A percentile compares a stretch with the other conserved stretches of the same genome.
phyloP scores from a whole-genome alignment of 2,797 vertebrate species.

The Remorina albescens region DNA sequence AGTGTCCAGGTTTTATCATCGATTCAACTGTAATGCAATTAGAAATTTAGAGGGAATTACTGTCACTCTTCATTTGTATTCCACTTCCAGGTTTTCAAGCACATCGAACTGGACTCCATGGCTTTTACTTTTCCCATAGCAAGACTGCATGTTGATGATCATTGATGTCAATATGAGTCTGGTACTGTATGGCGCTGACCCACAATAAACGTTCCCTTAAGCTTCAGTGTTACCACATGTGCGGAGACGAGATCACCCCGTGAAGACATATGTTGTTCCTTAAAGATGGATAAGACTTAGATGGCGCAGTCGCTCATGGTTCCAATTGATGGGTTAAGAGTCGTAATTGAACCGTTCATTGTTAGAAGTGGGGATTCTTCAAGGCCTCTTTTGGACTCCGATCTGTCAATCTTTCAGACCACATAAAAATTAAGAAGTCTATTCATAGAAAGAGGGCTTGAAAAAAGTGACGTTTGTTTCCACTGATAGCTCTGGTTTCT shows the following conservation, averaged over 20 bases:
- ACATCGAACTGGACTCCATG: neutral
- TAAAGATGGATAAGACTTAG: constrained; percentile 39
- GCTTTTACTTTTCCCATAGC: neutral
- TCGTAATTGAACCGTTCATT: constrained; percentile 41
- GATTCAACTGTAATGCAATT: constrained; percentile 1
- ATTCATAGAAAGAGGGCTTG: constrained; percentile 35
- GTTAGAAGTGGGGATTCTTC: constrained; percentile 50
- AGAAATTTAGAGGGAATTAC: neutral
- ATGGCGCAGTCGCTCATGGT: constrained; percentile 61
- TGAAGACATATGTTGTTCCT: constrained; percentile 58
- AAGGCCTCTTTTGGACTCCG: constrained; percentile 42
- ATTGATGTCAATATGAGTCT: constrained; percentile 32
- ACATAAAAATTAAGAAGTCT: constrained; percentile 38
- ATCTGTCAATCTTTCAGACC: constrained; percentile 53
- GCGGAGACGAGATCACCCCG: constrained; percentile 7
- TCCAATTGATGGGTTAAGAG: constrained; percentile 62
- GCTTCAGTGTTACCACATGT: constrained; percentile 66
- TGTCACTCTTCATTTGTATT: neutral
- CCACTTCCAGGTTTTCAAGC: neutral
- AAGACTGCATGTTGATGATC: constrained; percentile 20
- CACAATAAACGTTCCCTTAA: constrained; percentile 26
- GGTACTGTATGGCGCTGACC: constrained; percentile 37
- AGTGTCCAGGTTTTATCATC: neutral
- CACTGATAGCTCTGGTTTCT: constrained; percentile 27
- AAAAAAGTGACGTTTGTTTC: constrained; percentile 35